Conservation (phyloP, 2,113 vertebrate genomes). For the Laticauda colubrina region DNA sequence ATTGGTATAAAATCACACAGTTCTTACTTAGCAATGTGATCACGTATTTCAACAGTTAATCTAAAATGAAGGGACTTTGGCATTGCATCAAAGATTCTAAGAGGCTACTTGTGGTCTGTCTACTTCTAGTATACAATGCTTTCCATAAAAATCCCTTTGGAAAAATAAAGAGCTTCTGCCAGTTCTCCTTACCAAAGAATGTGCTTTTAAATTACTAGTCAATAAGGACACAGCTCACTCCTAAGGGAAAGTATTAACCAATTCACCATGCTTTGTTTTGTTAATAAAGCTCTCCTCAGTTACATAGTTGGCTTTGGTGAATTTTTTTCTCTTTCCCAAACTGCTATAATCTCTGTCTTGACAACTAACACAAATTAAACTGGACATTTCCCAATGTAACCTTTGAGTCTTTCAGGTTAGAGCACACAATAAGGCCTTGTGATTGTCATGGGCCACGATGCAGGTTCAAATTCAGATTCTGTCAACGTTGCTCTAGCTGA, state of each 20-base stretch:
- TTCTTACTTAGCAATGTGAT: background rate
- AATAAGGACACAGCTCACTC: slow-evolving; percentile 61
- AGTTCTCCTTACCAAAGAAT: slow-evolving; percentile 62
- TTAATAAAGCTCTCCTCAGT: slow-evolving; percentile 2
- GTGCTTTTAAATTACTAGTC: slow-evolving; percentile 62
- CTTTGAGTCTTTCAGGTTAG: background rate
- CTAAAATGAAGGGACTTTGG: background rate
- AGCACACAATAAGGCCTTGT: background rate
- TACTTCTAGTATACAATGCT: slow-evolving; percentile 12
- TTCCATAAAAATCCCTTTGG: slow-evolving; percentile 67
- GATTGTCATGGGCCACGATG: background rate
- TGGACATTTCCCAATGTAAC: background rate
- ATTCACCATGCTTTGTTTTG: background rate
- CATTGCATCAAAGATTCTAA: background rate
- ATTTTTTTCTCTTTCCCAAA: background rate
- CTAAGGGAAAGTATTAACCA: slow-evolving; percentile 54
- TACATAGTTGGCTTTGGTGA: slow-evolving; percentile 46
- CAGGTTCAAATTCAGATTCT: background rate
- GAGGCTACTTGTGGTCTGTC: background rate
- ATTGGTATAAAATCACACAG: background rate
- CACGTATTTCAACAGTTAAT: background rate
- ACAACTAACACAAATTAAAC: background rate
- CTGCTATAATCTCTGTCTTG: background rate
- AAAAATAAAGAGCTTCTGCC: slow-evolving; percentile 66
- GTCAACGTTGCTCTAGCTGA: background rate